Evolutionary conservation across 1,140 invertebrate genomes (phyloP), one percentile per base, ranked within the genome.

Genomic region (Megalopta genalis): DNA sequence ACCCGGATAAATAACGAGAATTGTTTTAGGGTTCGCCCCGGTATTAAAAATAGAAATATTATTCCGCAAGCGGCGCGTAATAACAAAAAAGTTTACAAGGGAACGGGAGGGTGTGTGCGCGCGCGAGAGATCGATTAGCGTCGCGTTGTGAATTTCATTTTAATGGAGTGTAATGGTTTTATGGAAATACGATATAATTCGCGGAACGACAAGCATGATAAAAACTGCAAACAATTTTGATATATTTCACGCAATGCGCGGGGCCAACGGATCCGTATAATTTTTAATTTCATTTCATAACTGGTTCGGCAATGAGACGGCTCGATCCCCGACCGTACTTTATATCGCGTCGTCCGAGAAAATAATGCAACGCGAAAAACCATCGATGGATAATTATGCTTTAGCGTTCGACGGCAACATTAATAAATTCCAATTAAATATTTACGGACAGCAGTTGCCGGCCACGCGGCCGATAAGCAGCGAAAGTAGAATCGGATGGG

Each of bases 141-240:
- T 62, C 42, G 16, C 59, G n/a, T 23, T 39, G 75, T n/a, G 68
- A 78, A 78, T 72, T 71, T 72, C 68, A 72, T 78, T 78, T 78
- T 78, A 78, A 78, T 78, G 68, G 76, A 78, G 76, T 78, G 68
- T 78, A 78, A 78, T 78, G 68, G 76, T 68, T 78, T 78, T 78
- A 78, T 78, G 76, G 76, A 78, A 78, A 78, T 78, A 78, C 66
- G 76, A 78, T 78, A 72, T 78, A 78, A 78, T 78, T 78, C 60
- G 76, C 60, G 64, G 59, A 23, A 78, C 59, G 76, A 60, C 52
- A 78, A 78, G 71, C 60, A 57, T 42, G 76, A 71, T 78, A 78
- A 78, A 78, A 78, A 78, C 68, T 71, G 76, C 76, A 78, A 78
- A 78, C 76, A 78, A 78, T 78, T 78, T 78, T 78, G 68, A 72